phyloP scores from a whole-genome alignment of 2,888 invertebrate species.

The Aphidius colemani region DNA sequence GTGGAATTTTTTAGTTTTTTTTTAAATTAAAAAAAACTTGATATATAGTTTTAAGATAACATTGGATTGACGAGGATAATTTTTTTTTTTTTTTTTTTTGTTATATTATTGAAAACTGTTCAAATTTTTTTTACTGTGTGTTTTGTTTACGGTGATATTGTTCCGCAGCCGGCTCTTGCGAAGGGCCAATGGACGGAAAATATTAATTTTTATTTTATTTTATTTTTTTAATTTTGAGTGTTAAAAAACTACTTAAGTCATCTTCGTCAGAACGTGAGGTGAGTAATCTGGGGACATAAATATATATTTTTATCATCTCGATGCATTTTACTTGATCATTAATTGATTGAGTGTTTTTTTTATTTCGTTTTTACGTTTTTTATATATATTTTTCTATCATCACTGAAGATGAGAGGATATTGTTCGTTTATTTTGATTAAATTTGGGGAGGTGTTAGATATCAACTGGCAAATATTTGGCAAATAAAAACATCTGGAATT shows the following conservation, averaged over 20 bases:
- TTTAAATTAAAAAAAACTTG: conserved; percentile 1
- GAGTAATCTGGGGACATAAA: neutral
- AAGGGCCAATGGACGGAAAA: conserved; percentile 1
- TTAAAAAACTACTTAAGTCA: neutral
- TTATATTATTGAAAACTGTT: neutral
- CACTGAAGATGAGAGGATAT: too few relatives aligned
- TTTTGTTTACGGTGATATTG: conserved; percentile 4
- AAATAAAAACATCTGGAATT: conserved; percentile 13
- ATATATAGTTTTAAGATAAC: neutral
- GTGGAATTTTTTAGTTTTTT: conserved; percentile 9
- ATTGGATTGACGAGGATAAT: conserved; percentile 6
- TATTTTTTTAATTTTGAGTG: conserved; percentile 7
- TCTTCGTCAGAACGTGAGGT: neutral
- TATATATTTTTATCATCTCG: too few relatives aligned
- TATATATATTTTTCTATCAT: too few relatives aligned
- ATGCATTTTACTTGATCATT: too few relatives aligned
- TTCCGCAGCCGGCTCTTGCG: neutral
- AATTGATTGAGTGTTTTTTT: too few relatives aligned
- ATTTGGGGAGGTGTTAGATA: neutral
- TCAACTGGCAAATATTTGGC: conserved; percentile 27
- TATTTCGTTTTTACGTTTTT: too few relatives aligned
- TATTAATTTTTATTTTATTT: neutral
- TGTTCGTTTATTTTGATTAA: too few relatives aligned
- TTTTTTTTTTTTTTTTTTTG: neutral
- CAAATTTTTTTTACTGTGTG: neutral